Conservation (phyloP, 2,888 invertebrate genomes). For the Tolmerus cingulatus region DNA sequence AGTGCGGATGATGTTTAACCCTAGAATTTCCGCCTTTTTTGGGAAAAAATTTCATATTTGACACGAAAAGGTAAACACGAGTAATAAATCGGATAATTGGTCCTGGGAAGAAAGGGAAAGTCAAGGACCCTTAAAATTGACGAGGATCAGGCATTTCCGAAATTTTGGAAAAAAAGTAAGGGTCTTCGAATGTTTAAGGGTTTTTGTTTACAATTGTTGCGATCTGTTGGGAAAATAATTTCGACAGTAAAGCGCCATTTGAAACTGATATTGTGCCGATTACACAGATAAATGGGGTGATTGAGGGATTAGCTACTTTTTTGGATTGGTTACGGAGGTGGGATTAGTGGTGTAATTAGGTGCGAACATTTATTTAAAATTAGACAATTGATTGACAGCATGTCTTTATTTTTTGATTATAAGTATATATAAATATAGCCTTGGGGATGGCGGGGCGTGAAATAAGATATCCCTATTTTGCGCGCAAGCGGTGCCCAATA, state of each 20-base stretch:
- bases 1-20: constrained; percentile 37
- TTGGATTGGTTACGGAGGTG: background rate
- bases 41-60: constrained; percentile 59
- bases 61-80: constrained; percentile 59
- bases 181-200: background rate
- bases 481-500: background rate
- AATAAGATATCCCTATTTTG: background rate
- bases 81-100: constrained; percentile 51
- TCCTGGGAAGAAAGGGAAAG: constrained; percentile 52
- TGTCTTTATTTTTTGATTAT: background rate
- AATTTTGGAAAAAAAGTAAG: constrained; percentile 52
- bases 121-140: constrained; percentile 61
- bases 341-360: background rate
- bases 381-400: background rate
- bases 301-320: background rate
- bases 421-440: too few species aligned
- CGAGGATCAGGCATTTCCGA: constrained; percentile 8
- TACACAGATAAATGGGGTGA: constrained; percentile 20
- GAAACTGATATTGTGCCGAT: constrained; percentile 25
- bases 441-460: background rate
- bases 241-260: constrained; percentile 26
- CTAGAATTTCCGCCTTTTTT: constrained; percentile 50
- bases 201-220: constrained; percentile 16
- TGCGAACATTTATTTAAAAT: background rate
- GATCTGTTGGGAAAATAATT: constrained; percentile 37